Evolutionary conservation across 2,888 invertebrate species (phyloP).

Genomic region (Melipona bicolor): DNA sequence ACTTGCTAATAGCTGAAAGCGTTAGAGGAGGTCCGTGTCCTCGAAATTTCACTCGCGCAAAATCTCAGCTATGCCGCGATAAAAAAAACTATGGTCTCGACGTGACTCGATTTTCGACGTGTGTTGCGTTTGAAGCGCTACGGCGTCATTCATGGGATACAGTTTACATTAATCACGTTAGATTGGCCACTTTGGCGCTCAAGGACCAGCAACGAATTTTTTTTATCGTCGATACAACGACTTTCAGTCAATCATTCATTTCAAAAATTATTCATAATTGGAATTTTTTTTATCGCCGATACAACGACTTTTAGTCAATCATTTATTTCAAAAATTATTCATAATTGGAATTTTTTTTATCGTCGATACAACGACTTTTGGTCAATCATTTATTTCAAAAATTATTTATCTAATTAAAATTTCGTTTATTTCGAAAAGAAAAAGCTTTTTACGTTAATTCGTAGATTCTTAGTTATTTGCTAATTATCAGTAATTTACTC

Average conservation of each 20-base stretch:
- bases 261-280: too few species aligned
- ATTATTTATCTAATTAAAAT: too few species aligned
- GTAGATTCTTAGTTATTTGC: too few species aligned
- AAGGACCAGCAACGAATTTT: neutral
- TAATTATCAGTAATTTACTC: too few species aligned
- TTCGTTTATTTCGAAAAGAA: too few species aligned
- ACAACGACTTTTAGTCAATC: neutral
- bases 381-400: neutral
- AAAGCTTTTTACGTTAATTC: too few species aligned
- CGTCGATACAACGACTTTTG: neutral
- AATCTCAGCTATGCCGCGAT: conserved; percentile 58
- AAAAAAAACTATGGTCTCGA: conserved; percentile 29
- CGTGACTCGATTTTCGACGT: conserved; percentile 52
- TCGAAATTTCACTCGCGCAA: conserved; percentile 53
- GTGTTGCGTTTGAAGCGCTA: neutral
- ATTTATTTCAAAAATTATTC: neutral
- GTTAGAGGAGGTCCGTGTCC: conserved; percentile 61
- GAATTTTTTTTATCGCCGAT: neutral
- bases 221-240: neutral
- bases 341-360: neutral
- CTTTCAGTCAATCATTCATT: neutral
- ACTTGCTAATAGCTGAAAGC: conserved; percentile 60
- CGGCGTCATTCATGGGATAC: conserved; percentile 13
- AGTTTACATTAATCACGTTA: conserved; percentile 33
- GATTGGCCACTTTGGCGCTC: neutral